Evolutionary conservation across 1,140 invertebrate species (phyloP), one percentile per base, ranked within the genome.

Genomic region (Cepaea nemoralis): DNA sequence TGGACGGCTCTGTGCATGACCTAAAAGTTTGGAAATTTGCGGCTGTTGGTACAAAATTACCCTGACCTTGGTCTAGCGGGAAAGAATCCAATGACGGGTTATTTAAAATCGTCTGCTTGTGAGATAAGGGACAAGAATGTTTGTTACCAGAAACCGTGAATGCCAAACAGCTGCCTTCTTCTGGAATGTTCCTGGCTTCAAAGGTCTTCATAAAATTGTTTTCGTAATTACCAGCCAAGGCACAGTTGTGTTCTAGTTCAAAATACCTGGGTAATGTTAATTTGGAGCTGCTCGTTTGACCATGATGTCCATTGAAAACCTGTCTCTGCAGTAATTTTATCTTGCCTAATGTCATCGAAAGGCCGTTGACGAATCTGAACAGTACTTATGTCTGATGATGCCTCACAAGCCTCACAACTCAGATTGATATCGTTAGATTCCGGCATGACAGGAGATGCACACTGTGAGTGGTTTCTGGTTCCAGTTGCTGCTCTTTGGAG

Each of bases 241-340:
- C 75, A 77, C 50, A 77, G 35, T 2, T 77, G 19, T 77, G 2
- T 24, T 79, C 59, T 3, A 79, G 35, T 39, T 79, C 77, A 55
- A 79, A 79, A 42, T 79, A 79, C 24, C 33, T 67, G 24, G 63
- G 59, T 19, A 77, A 27, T 19, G 48, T 31, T 2, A 63, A 79
- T 6, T n/a, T 31, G 6, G 35, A 12, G 31, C 10, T 22, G 59
- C 39, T 27, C 19, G 3, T 31, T 22, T 5, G 16, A 8, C 12
- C 10, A 3, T 79, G 40, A 1, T 79, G 37, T 1, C 77, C 77
- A 42, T 79, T 79, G 40, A 79, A 79, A 1, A n/a, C 59, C 77
- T 0, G 77, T 79, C 40, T 79, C 77, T 14, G 59, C 77, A 27
- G 45, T 55, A 19, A 19, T 5, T 12, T 31, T 27, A 22, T n/a